Evolutionary conservation across 2,888 invertebrate genomes (phyloP).

Genomic region (Drosophila barbarae): DNA sequence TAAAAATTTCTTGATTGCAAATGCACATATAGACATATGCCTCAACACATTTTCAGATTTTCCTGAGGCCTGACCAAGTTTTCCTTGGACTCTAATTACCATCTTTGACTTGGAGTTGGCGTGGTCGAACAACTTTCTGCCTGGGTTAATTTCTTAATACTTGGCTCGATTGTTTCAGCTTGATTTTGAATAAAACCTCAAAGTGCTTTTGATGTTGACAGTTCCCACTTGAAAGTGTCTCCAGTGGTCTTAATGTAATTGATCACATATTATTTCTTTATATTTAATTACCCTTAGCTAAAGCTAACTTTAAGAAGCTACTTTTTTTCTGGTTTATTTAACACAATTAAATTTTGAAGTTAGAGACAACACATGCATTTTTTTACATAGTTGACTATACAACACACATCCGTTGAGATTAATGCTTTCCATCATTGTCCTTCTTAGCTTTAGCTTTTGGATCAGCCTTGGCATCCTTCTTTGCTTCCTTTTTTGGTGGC

Average conservation of each 20-base stretch:
- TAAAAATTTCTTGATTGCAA: slow-evolving; percentile 10
- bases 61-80: slow-evolving; percentile 27
- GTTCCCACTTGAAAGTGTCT: background rate
- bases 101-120: slow-evolving; percentile 36
- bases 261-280: background rate
- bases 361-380: no score
- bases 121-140: slow-evolving; percentile 49
- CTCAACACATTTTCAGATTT: slow-evolving; percentile 24
- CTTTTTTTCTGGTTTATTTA: background rate
- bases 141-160: slow-evolving; percentile 63
- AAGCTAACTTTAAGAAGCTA: background rate
- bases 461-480: background rate
- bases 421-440: background rate
- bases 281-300: background rate
- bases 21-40: slow-evolving; percentile 12
- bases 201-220: background rate
- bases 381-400: no score
- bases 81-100: slow-evolving; percentile 61
- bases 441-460: background rate
- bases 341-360: slow-evolving; percentile 12
- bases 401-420: background rate
- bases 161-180: slow-evolving; percentile 34
- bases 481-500: background rate
- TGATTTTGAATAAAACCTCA: background rate
- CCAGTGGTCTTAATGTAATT: background rate